Percentiles rank a stretch among this genome's conserved stretches.
These are phyloP conservation scores for Odontomyia ornata DNA, from an alignment of 2,888 invertebrate genomes.

Conservation along the genomic window DNA sequence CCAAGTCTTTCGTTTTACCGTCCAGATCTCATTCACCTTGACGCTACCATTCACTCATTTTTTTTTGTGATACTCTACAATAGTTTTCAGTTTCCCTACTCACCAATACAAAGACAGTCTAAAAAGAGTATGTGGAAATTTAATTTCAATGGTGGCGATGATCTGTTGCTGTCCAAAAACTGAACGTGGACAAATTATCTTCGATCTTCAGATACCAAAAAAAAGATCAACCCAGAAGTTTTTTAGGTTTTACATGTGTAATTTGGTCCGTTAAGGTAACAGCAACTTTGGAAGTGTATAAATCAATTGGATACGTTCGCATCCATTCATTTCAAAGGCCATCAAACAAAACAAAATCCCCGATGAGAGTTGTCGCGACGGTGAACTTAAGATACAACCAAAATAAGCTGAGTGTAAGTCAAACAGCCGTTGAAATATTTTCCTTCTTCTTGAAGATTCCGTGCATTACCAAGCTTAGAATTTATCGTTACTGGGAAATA, in stretches of 20 bases:
- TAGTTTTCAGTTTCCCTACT: background rate
- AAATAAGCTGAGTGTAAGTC: too few relatives aligned
- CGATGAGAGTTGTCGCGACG: too few relatives aligned
- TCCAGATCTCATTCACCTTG: background rate
- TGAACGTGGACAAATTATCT: background rate
- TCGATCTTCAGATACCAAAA: background rate
- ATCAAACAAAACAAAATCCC: too few relatives aligned
- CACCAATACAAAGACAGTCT: background rate
- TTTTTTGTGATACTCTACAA: background rate
- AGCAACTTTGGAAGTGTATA: background rate
- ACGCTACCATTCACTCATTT: background rate
- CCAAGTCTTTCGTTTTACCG: slow-evolving; percentile 4
- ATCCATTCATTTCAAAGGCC: background rate
- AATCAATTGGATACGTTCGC: background rate
- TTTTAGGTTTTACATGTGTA: background rate
- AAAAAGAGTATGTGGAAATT: background rate
- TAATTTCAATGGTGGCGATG: background rate
- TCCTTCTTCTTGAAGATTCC: too few relatives aligned
- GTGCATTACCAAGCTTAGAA: too few relatives aligned
- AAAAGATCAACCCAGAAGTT: background rate
- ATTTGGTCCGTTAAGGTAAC: background rate
- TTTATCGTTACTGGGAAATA: too few relatives aligned
- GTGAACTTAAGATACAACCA: too few relatives aligned
- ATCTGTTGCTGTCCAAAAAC: background rate
- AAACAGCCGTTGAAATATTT: too few relatives aligned